Evolutionary conservation across 1,140 invertebrate species (phyloP), one percentile per base, ranked within the genome.

Genomic region (Drosophila lacteicornis): DNA sequence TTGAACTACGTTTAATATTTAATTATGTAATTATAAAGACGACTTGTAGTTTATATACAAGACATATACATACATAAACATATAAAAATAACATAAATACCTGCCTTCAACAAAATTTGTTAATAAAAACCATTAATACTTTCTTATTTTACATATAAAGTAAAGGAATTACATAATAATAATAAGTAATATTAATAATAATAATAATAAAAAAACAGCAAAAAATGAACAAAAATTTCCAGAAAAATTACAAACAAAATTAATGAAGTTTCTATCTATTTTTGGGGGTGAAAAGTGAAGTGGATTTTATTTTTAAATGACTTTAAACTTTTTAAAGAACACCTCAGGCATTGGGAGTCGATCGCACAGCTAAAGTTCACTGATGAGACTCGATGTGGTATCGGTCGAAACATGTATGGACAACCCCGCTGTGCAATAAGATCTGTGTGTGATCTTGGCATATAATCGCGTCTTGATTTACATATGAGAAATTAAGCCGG

Each of bases 131-230:
- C 79, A 86, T 87, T 86, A 86, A 87, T 86, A 86, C 83, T 86
- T 86, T 86, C 83, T 86, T 86, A 86, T 86, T 86, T 86, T 86
- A 86, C 83, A 87, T 87, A 86, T 87, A 86, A 87, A 87, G 83
- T 86, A 86, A 86, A 87, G 76, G 84, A 87, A 87, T 87, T 82
- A 87, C 84, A 87, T 87, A 87, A 87, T 86, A 87, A 87, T 55
- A 55, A 22, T 55, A 33, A 13, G 22, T 36, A 53, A 7, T 50
- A 50, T n/a, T 51, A 36, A 53, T 53, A 43, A 40, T 42, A 42
- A 42, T 42, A 33, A 55, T 38, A 55, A 55, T 11, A 36, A 55
- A 13, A 55, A 55, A 53, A 53, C 30, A 36, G 19, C 33, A 68
- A 78, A 73, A 45, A 61, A 80, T 66, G 56, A 56, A 42, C 15